Evolutionary conservation across 2,888 invertebrate species (phyloP), one percentile per base, ranked within the genome.

Genomic region (Eupelmus urozonus): DNA sequence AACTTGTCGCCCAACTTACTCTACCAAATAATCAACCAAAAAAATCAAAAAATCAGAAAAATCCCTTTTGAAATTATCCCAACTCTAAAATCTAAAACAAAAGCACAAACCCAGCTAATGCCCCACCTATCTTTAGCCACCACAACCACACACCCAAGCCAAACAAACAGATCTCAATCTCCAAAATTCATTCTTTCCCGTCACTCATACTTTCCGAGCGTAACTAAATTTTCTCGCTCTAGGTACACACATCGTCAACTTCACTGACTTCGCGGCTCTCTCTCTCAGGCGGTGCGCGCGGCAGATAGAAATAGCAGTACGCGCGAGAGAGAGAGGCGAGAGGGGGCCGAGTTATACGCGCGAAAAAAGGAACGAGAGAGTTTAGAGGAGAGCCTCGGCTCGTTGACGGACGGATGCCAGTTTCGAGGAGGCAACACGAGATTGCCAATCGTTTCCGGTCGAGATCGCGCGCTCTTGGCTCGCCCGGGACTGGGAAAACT

Each of bases 351-450:
- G 25, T 34, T 42, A 16, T 2, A 34, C 9, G 18, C n/a, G 53
- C 13, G 18, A 60, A 42, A 59, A 40, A 71, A 42, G 45, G n/a
- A 42, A 40, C 13, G 13, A 16, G 62, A 25, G 59, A 34, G 49
- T 45, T 25, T 3, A 34, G 40, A 25, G 27, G 27, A 75, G 25
- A 49, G 66, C 20, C 69, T 78, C 76, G 62, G 67, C 78, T 69
- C 78, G 69, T 69, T 76, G 71, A 81, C 79, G 75, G 81, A 73
- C 79, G 78, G 71, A 82, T 81, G 82, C 81, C 82, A 84, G 86
- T 87, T 88, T 88, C 88, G 88, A 88, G 88, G 87, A 87, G 87
- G 85, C 11, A 29, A 27, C 45, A 84, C 82, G 85, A 85, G 87
- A 86, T 86, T 88, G 88, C 88, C 87, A 87, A 88, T 87, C 83